Evolutionary conservation across 1,140 invertebrate genomes (phyloP), one percentile per base, ranked within the genome.

Genomic region (Drosophila nigrodunni): DNA sequence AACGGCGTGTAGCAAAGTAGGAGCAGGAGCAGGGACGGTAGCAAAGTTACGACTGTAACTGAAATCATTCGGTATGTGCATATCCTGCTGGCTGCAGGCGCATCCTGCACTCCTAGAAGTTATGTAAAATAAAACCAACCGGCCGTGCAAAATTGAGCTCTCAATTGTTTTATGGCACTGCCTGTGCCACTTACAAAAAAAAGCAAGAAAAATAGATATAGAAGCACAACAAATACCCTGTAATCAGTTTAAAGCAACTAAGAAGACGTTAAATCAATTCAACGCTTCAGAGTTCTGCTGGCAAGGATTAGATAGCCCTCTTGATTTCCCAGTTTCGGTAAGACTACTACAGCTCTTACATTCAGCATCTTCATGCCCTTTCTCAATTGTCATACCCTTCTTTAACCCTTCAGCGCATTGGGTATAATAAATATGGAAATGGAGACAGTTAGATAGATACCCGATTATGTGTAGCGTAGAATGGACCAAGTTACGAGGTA

Each of bases 81-180:
- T 73, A 66, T 73, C 61, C 79, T 69, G 72, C 55, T 30, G 43
- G 60, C 41, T 66, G 76, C 52, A 69, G 65, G 58, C 65, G 43
- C 67, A 79, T 88, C 73, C 77, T 47, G 52, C 54, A 60, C 25
- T 41, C 9, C 54, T 58, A 54, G 54, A 52, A 70, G 72, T 60
- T 80, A 79, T 82, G 74, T 72, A 79, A 64, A 74, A 68, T 60
- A 81, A 86, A 78, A 74, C 65, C 74, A 71, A 44, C 74, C 61
- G 58, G 58, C 62, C 66, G 81, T 57, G 39, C 74, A 77, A 75
- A 75, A 85, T 86, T 81, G 78, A 87, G 82, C 67, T 70, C 82
- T 87, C 82, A 76, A 87, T 86, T 87, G 82, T 82, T 87, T 86
- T 86, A 82, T 82, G 71, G 64, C 64, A 60, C 52, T 58, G 41